Conservation (phyloP, 2,888 invertebrate species). For the Rotaria macrura region DNA sequence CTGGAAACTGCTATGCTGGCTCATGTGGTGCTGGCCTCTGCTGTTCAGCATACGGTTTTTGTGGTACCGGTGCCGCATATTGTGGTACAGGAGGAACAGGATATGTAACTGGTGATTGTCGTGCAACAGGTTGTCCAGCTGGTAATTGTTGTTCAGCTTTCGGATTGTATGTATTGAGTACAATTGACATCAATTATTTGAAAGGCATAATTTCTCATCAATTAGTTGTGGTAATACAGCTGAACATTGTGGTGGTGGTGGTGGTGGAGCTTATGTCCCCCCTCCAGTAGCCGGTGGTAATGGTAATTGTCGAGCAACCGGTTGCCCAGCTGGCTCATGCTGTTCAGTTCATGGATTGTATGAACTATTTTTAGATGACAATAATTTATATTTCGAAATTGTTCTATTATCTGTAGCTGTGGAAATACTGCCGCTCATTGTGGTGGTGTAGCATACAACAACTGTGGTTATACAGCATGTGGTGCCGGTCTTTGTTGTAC, state of each 20-base stretch:
- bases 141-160: not conserved
- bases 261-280: not conserved
- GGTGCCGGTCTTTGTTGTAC: not conserved
- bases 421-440: not conserved
- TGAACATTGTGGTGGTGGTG: not conserved
- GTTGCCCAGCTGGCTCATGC: not conserved
- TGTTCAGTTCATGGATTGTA: not conserved
- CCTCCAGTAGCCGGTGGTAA: not conserved
- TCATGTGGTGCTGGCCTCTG: not conserved
- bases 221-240: not conserved
- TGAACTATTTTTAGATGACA: not conserved
- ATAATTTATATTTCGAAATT: not conserved
- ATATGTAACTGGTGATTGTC: not conserved
- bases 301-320: not conserved
- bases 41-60: not conserved
- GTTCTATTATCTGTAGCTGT: not conserved
- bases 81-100: not conserved
- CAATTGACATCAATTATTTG: not conserved
- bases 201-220: not conserved
- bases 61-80: not conserved
- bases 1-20: not conserved
- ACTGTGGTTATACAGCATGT: not conserved
- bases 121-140: not conserved
- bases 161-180: not conserved
- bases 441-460: not conserved